Conservation (phyloP, 92 coral and sea anemone genomes). For the Nematostella vectensis region DNA sequence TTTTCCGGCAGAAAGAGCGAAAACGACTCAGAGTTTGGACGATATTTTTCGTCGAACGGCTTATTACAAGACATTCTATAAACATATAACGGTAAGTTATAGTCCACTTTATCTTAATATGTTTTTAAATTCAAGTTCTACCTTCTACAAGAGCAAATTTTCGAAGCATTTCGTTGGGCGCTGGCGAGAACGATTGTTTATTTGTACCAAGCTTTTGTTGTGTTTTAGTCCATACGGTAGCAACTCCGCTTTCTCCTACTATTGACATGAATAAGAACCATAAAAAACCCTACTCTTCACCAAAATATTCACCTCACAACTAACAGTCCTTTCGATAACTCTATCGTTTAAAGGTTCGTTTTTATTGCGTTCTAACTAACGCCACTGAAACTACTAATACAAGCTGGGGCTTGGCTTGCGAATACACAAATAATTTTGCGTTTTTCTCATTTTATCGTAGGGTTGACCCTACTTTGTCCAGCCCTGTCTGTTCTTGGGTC, state of each 20-base stretch:
- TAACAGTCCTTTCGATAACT: no score
- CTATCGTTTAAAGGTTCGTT: no score
- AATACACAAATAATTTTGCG: no score
- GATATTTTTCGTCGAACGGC: slow-evolving; percentile 7
- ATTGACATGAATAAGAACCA: no score
- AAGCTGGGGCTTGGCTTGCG: no score
- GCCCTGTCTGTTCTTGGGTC: no score
- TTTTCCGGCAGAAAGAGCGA: slow-evolving; percentile 66
- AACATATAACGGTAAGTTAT: slow-evolving; percentile 33
- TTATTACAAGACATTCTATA: slow-evolving; percentile 2
- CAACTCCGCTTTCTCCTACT: slow-evolving; percentile 53
- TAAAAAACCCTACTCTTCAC: no score
- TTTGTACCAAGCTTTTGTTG: slow-evolving; percentile 87
- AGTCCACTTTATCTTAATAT: neutral
- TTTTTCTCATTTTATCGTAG: no score
- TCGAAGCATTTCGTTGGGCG: slow-evolving; percentile 39
- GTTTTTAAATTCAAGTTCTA: neutral
- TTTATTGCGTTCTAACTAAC: no score
- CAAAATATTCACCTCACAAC: no score
- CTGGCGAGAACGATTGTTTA: slow-evolving; percentile 37
- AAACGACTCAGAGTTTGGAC: slow-evolving; percentile 23
- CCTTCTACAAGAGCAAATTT: neutral
- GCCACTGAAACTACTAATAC: no score
- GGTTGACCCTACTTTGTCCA: no score
- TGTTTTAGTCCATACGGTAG: slow-evolving; percentile 40